Percentiles rank a stretch among this genome's conserved stretches.
These are phyloP conservation scores for Clinocottus analis DNA, from an alignment of 2,113 vertebrate genomes.

Conservation along the genomic window DNA sequence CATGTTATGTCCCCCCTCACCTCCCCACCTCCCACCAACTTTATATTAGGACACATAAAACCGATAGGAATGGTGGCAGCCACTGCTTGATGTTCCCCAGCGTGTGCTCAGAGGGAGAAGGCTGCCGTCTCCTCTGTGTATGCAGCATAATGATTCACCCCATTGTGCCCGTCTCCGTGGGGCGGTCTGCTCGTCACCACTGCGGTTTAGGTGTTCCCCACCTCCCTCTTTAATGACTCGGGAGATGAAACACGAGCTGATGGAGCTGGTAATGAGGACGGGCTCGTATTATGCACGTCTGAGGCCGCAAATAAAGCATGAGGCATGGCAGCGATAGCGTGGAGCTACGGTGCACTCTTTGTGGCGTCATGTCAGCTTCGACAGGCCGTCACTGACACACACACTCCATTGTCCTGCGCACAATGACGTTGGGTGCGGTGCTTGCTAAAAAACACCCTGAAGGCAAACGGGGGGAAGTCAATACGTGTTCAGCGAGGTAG, in stretches of 20 bases:
- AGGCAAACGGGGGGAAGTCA: constrained; percentile 40
- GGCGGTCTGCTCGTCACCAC: constrained; percentile 30
- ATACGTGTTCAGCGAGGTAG: constrained; percentile 33
- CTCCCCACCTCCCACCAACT: constrained; percentile 5
- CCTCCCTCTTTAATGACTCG: constrained; percentile 54
- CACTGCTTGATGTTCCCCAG: constrained; percentile 48
- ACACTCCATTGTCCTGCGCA: constrained; percentile 41
- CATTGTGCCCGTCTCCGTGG: constrained; percentile 50
- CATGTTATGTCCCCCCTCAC: constrained; percentile 50
- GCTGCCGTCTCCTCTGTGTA: constrained; percentile 49
- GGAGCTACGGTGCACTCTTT: constrained; percentile 34
- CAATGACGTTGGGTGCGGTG: constrained; percentile 58
- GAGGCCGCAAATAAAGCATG: constrained; percentile 42
- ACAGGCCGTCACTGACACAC: constrained; percentile 48
- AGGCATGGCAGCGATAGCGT: background rate
- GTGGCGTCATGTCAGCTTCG: constrained; percentile 30
- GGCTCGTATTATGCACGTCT: constrained; percentile 40
- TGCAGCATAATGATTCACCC: constrained; percentile 55
- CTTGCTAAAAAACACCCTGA: constrained; percentile 34
- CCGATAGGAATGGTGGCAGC: constrained; percentile 41
- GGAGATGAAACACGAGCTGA: constrained; percentile 61
- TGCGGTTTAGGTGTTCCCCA: constrained; percentile 60
- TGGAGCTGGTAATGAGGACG: constrained; percentile 41
- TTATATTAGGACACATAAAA: constrained; percentile 57
- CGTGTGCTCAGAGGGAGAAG: constrained; percentile 45